phyloP scores from a whole-genome alignment of 2,888 invertebrate species.

The Eupithecia abbreviata region DNA sequence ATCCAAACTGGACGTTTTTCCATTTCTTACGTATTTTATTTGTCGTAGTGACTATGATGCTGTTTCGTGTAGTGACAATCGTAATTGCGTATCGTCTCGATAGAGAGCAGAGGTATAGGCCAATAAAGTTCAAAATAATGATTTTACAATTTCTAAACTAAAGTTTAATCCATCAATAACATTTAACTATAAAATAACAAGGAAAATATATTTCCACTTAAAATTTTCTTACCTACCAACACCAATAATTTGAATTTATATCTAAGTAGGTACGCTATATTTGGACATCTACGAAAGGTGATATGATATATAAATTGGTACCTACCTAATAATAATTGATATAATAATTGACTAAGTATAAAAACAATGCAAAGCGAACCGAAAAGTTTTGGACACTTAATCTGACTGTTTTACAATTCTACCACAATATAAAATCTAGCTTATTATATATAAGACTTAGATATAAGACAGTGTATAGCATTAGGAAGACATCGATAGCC shows the following conservation, averaged over 20 bases:
- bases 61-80: neutral
- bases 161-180: neutral
- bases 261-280: slow-evolving; percentile 8
- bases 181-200: slow-evolving; percentile 21
- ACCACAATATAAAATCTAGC: slow-evolving; percentile 68
- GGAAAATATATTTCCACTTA: slow-evolving; percentile 27
- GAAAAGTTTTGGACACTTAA: slow-evolving; percentile 26
- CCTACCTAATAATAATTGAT: neutral
- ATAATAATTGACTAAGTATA: slow-evolving; percentile 29
- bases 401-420: slow-evolving; percentile 22
- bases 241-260: slow-evolving; percentile 16
- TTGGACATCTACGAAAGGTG: slow-evolving; percentile 20
- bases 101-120: neutral
- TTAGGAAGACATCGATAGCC: slow-evolving; percentile 84
- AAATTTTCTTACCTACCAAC: slow-evolving; percentile 18
- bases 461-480: slow-evolving; percentile 81
- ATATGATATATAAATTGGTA: slow-evolving; percentile 7
- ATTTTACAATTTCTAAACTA: neutral
- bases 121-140: neutral
- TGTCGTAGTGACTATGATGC: neutral
- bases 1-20: neutral
- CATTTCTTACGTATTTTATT: neutral
- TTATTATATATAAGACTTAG: slow-evolving; percentile 72
- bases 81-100: neutral
- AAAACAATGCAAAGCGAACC: slow-evolving; percentile 24